These are phyloP conservation scores for Chloropsis cyanopogon DNA, from an alignment of 2,113 vertebrate species.

Conservation along the genomic window DNA sequence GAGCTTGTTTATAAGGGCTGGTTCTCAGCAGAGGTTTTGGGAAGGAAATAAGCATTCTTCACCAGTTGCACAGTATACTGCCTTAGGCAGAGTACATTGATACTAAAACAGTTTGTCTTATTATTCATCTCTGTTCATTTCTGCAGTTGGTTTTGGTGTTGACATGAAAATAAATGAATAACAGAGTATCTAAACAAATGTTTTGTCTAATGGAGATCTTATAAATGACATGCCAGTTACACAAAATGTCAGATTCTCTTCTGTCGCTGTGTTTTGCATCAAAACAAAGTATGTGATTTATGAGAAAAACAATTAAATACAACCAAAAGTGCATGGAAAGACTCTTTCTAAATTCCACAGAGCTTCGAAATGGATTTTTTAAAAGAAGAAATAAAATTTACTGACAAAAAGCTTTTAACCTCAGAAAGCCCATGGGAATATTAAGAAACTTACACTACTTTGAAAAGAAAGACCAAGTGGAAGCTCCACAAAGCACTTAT, in stretches of 20 bases:
- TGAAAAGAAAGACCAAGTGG: neutral
- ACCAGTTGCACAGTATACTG: slow-evolving; percentile 66
- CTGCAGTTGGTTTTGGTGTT: slow-evolving; percentile 55
- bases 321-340: slow-evolving; percentile 24
- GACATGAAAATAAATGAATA: slow-evolving; percentile 65
- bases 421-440: neutral
- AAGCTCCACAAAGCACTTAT: neutral
- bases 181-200: slow-evolving; percentile 64
- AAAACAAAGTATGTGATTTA: slow-evolving; percentile 61
- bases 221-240: slow-evolving; percentile 51
- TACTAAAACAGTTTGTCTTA: slow-evolving; percentile 40
- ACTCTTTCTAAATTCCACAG: slow-evolving; percentile 37
- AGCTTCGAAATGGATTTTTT: slow-evolving; percentile 28
- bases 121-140: slow-evolving; percentile 51
- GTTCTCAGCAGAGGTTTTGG: slow-evolving; percentile 61
- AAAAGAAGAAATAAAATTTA: slow-evolving; percentile 35
- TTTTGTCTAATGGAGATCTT: slow-evolving; percentile 59
- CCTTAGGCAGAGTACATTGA: slow-evolving; percentile 55
- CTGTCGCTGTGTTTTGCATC: slow-evolving; percentile 45
- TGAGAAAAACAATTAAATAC: slow-evolving; percentile 48
- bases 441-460: neutral
- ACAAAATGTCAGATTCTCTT: slow-evolving; percentile 55
- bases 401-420: neutral
- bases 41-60: slow-evolving; percentile 68
- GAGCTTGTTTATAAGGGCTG: slow-evolving; percentile 36